These are phyloP conservation scores for Caenorhabditis sulstoni DNA, from an alignment of 2,888 invertebrate species.

Conservation along the genomic window DNA sequence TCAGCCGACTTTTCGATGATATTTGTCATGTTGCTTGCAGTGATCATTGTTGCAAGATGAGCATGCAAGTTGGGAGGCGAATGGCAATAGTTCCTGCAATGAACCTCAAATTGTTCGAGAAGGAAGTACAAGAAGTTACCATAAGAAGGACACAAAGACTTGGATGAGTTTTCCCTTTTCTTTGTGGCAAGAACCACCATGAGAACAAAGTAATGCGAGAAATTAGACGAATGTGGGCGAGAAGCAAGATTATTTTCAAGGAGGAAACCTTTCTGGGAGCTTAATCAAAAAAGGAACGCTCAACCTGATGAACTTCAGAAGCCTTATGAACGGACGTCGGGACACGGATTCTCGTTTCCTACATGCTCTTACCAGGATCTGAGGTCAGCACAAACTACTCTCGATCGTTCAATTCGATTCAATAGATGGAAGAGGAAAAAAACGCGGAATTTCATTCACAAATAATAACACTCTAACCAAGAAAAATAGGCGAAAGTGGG, in stretches of 20 bases:
- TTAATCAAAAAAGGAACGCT: not conserved
- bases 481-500: conserved; percentile 30
- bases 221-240: not conserved
- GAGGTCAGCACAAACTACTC: too few species aligned
- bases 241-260: too few species aligned
- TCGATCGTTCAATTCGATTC: not conserved
- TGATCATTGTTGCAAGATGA: conserved; percentile 19
- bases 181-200: not conserved
- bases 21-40: conserved; percentile 16
- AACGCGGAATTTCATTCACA: conserved; percentile 28
- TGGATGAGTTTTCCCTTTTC: not conserved
- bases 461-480: conserved; percentile 46
- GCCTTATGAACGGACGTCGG: not conserved
- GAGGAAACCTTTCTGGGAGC: too few species aligned
- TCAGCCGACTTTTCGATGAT: conserved; percentile 31
- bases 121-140: conserved; percentile 22
- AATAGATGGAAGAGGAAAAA: not conserved
- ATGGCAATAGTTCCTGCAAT: not conserved
- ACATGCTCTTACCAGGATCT: too few species aligned
- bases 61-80: conserved; percentile 6
- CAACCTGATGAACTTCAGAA: not conserved
- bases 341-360: too few species aligned
- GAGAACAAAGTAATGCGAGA: not conserved
- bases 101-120: not conserved
- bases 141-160: conserved; percentile 18